Conservation (phyloP, 2,888 invertebrate species). For the Zaprionus lineosus region DNA sequence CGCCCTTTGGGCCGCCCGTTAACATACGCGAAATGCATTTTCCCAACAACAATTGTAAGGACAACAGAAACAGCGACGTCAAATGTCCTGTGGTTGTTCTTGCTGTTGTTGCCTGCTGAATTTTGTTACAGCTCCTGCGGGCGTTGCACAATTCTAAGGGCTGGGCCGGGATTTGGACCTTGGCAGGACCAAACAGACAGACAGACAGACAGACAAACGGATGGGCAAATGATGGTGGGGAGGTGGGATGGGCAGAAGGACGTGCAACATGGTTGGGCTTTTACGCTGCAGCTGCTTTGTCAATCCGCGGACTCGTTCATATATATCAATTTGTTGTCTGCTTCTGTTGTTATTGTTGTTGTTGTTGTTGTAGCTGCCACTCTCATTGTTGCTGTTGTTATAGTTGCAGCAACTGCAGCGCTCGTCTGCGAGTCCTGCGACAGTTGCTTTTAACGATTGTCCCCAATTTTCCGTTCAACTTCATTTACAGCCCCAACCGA, state of each 20-base stretch:
- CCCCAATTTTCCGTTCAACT: background rate
- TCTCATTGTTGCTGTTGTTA: conserved; percentile 32
- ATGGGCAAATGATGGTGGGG: too few relatives aligned
- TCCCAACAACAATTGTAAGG: conserved; percentile 37
- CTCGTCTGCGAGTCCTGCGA: conserved; percentile 19
- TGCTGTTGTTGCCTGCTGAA: conserved; percentile 19
- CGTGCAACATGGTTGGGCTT: conserved; percentile 68
- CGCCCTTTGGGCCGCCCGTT: conserved; percentile 48
- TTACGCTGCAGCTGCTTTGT: conserved; percentile 74
- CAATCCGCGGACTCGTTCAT: conserved; percentile 65
- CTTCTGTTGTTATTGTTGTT: conserved; percentile 41
- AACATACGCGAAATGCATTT: conserved; percentile 64
- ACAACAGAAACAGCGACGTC: conserved; percentile 34
- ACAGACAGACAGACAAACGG: background rate
- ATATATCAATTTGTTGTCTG: conserved; percentile 76
- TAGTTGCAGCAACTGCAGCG: conserved; percentile 7
- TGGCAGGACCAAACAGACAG: background rate
- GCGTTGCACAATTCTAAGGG: conserved; percentile 26
- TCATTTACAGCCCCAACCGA: conserved; percentile 6
- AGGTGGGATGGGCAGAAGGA: conserved; percentile 55
- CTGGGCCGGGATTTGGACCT: conserved; percentile 5
- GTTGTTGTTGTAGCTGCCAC: conserved; percentile 42
- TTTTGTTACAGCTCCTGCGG: conserved; percentile 60
- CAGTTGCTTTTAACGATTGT: conserved; percentile 47
- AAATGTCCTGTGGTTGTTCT: conserved; percentile 44